Percentiles rank a stretch among this genome's conserved stretches.
These are phyloP conservation scores for Ceratina australensis DNA, from an alignment of 1,140 invertebrate genomes.

Conservation along the genomic window DNA sequence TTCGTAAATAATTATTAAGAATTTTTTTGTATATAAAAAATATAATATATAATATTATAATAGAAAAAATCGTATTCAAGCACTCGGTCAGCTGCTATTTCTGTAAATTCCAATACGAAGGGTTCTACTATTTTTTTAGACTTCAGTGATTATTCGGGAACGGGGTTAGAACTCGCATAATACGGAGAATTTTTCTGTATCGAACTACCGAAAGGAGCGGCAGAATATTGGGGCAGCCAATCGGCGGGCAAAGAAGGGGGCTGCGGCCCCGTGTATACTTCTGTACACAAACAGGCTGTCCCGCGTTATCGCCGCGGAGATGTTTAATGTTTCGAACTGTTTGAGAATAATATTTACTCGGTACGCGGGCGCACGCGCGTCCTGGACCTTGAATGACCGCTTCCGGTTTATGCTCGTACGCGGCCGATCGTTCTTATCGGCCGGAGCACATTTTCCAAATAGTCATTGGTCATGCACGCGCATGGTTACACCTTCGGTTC, in stretches of 20 bases:
- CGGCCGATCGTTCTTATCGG: conserved; percentile 31
- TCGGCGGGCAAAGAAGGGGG: conserved; percentile 1
- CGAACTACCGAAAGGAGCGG: conserved; percentile 27
- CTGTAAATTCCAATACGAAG: conserved; percentile 71
- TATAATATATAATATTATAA: too few relatives aligned
- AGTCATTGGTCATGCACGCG: conserved; percentile 43
- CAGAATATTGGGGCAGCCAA: not conserved
- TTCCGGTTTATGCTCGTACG: conserved; percentile 54
- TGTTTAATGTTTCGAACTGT: conserved; percentile 70
- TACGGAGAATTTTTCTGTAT: too few relatives aligned
- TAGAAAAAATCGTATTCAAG: too few relatives aligned
- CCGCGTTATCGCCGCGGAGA: conserved; percentile 61
- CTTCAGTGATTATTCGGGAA: conserved; percentile 74
- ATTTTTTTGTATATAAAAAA: too few relatives aligned
- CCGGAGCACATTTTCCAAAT: conserved; percentile 53
- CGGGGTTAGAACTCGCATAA: conserved; percentile 67
- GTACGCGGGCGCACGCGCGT: conserved; percentile 32
- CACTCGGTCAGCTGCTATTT: conserved; percentile 77
- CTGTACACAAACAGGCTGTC: conserved; percentile 61
- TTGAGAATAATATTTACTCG: conserved; percentile 73
- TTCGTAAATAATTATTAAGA: too few relatives aligned
- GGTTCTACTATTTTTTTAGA: conserved; percentile 75
- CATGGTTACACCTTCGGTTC: conserved; percentile 12
- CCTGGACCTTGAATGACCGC: conserved; percentile 53
- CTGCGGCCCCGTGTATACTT: conserved; percentile 3